Conservation (phyloP, 2,888 invertebrate genomes). For the Catocala sponsa region DNA sequence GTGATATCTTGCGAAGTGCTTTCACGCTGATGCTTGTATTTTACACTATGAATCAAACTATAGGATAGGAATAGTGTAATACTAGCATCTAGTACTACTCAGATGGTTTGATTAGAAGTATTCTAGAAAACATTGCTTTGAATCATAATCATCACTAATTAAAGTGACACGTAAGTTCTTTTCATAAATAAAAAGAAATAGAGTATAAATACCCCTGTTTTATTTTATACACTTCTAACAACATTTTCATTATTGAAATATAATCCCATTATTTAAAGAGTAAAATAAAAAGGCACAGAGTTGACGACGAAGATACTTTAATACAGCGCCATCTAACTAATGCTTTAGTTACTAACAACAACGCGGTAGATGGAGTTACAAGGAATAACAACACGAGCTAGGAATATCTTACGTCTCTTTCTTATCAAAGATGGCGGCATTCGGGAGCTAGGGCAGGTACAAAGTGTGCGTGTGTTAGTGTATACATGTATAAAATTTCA, state of each 20-base stretch:
- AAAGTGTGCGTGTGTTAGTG: slow-evolving; percentile 76
- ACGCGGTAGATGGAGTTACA: slow-evolving; percentile 65
- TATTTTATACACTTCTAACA: not conserved
- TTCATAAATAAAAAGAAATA: too few relatives aligned
- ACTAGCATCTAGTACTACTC: too few relatives aligned
- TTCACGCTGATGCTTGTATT: too few relatives aligned
- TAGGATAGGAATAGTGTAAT: too few relatives aligned
- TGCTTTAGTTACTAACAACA: not conserved
- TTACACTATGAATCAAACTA: too few relatives aligned
- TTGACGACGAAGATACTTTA: slow-evolving; percentile 18
- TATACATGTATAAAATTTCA: slow-evolving; percentile 84
- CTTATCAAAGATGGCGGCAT: slow-evolving; percentile 85
- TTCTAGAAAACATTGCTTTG: slow-evolving; percentile 13
- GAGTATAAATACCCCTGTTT: too few relatives aligned
- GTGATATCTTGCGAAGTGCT: too few relatives aligned
- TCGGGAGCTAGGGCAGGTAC: slow-evolving; percentile 85
- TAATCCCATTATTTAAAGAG: not conserved
- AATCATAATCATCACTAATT: slow-evolving; percentile 3
- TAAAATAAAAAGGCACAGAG: slow-evolving; percentile 14
- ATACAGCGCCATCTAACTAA: slow-evolving; percentile 46
- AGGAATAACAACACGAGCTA: slow-evolving; percentile 58
- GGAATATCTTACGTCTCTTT: slow-evolving; percentile 66
- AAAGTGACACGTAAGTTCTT: not conserved
- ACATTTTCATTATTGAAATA: not conserved
- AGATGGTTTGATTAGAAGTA: not conserved